Conservation (phyloP, 2,888 invertebrate genomes). For the Nemoura dubitans region DNA sequence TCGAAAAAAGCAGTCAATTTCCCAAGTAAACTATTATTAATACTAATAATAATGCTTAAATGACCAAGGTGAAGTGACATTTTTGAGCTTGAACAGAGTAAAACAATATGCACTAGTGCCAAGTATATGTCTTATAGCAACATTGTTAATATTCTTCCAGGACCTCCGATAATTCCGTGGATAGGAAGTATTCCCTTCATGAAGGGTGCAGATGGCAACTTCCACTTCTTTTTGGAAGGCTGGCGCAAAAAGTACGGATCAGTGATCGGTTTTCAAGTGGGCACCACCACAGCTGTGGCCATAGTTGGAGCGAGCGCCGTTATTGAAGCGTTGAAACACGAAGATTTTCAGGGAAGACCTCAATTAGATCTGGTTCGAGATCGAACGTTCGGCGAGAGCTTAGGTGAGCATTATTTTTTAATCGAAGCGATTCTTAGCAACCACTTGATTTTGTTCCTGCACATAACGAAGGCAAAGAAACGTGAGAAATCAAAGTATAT, state of each 20-base stretch:
- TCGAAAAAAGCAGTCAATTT: too few species aligned
- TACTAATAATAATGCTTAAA: too few species aligned
- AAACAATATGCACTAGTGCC: too few species aligned
- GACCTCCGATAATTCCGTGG: slow-evolving; percentile 42
- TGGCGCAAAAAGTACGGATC: background rate
- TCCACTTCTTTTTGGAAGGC: slow-evolving; percentile 10
- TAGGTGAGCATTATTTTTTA: slow-evolving; percentile 41
- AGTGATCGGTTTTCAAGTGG: slow-evolving; percentile 50
- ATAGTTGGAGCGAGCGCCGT: slow-evolving; percentile 50
- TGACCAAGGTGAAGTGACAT: too few species aligned
- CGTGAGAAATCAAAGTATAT: too few species aligned
- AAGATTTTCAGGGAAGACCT: slow-evolving; percentile 52
- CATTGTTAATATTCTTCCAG: too few species aligned
- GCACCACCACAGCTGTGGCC: slow-evolving; percentile 45
- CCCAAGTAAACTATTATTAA: too few species aligned
- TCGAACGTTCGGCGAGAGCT: slow-evolving; percentile 39
- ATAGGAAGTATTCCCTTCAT: slow-evolving; percentile 43
- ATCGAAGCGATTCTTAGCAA: too few species aligned
- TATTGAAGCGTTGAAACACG: slow-evolving; percentile 49
- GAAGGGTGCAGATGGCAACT: slow-evolving; percentile 4
- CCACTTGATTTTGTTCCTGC: too few species aligned
- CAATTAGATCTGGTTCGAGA: slow-evolving; percentile 35
- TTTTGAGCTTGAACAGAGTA: too few species aligned
- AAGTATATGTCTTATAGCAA: too few species aligned
- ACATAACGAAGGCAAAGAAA: too few species aligned